phyloP scores from a whole-genome alignment of 2,797 vertebrate species.

The Eulemur coronatus region DNA sequence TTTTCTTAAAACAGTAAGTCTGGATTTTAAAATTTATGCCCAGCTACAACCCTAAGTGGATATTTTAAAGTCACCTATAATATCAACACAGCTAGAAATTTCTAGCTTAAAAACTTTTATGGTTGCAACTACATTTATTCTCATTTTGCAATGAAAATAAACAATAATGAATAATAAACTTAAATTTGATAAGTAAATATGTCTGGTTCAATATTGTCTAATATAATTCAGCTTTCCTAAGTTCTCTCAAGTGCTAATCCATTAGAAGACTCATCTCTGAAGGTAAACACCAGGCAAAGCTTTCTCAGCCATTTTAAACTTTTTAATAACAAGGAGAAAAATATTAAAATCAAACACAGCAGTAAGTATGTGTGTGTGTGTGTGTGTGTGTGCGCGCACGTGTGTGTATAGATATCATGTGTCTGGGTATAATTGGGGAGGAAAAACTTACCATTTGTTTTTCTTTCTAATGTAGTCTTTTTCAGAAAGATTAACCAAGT shows the following conservation, averaged over 20 bases:
- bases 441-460: slow-evolving; percentile 95
- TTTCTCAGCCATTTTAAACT: slow-evolving; percentile 43
- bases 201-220: slow-evolving; percentile 5
- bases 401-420: not conserved
- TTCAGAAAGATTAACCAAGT: slow-evolving; percentile 98
- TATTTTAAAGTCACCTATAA: slow-evolving; percentile 50
- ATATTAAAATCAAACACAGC: slow-evolving; percentile 20
- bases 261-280: slow-evolving; percentile 22
- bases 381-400: not conserved
- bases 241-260: slow-evolving; percentile 42
- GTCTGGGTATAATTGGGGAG: not conserved
- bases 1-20: not conserved
- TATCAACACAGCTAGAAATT: slow-evolving; percentile 34
- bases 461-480: slow-evolving; percentile 99
- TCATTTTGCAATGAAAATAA: slow-evolving; percentile 52
- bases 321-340: slow-evolving; percentile 47
- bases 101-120: slow-evolving; percentile 14
- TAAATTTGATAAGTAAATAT: slow-evolving; percentile 56
- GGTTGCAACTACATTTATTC: slow-evolving; percentile 25
- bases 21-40: slow-evolving; percentile 47
- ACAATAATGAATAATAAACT: slow-evolving; percentile 33
- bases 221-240: slow-evolving; percentile 1
- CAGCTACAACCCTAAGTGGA: not conserved
- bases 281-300: slow-evolving; percentile 22
- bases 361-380: not conserved